phyloP scores from a whole-genome alignment of 2,888 invertebrate genomes.

The Plemyria rubiginata region DNA sequence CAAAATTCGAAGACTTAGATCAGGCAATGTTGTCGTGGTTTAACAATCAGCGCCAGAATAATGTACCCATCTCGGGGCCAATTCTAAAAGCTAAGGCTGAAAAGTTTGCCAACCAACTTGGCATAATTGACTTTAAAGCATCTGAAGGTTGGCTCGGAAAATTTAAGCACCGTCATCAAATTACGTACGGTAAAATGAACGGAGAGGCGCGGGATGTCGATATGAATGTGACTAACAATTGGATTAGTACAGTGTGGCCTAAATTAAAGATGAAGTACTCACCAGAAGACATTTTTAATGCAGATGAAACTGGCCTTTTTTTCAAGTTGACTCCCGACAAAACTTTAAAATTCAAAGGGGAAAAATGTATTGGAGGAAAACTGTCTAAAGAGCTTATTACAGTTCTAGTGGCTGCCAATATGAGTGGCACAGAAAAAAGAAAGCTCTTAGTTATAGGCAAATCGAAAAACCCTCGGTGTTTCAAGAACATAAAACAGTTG shows the following conservation, averaged over 20 bases:
- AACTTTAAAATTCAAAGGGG: slow-evolving; percentile 46
- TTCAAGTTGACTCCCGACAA: slow-evolving; percentile 47
- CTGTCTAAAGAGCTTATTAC: slow-evolving; percentile 54
- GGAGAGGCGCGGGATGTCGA: background rate
- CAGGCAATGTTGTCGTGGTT: background rate
- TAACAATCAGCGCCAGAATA: slow-evolving; percentile 4
- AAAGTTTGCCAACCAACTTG: background rate
- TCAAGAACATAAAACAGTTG: slow-evolving; percentile 33
- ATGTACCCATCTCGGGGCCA: slow-evolving; percentile 5
- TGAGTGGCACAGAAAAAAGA: slow-evolving; percentile 52
- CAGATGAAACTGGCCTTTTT: slow-evolving; percentile 49
- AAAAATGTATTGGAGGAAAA: slow-evolving; percentile 54
- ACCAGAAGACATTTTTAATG: slow-evolving; percentile 46
- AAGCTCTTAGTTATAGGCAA: slow-evolving; percentile 51
- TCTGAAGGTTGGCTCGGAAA: slow-evolving; percentile 9
- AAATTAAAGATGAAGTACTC: slow-evolving; percentile 43
- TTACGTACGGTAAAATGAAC: background rate
- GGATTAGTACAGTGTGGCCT: slow-evolving; percentile 32
- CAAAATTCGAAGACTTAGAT: slow-evolving; percentile 3
- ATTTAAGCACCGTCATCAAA: slow-evolving; percentile 6
- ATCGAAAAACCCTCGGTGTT: slow-evolving; percentile 45
- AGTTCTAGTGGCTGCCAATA: slow-evolving; percentile 43
- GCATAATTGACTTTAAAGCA: background rate
- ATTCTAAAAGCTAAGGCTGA: slow-evolving; percentile 2
- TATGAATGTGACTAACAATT: slow-evolving; percentile 1